Evolutionary conservation across 2,797 vertebrate species (phyloP), one percentile per base, ranked within the genome.

Genomic region (Eupleurogrammus muticus): DNA sequence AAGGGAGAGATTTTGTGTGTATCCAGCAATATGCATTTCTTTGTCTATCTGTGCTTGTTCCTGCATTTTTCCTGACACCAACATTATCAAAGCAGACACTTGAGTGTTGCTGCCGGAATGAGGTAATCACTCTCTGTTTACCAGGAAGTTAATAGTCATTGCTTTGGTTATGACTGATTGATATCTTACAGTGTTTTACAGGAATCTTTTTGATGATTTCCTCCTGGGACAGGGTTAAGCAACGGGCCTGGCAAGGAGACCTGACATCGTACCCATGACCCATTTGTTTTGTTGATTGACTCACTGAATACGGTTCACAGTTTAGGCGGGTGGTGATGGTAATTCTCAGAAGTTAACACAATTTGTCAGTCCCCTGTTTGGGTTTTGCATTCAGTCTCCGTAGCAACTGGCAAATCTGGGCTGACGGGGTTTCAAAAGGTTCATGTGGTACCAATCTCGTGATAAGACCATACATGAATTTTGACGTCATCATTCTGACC

Each of bases 361-460:
- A 66, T 88, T 80, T 88, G 81, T 89, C 82, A 82, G 73, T 46
- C 56, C 65, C 35, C 11, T 92, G 84, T 92, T 92, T 91, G 86
- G 85, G 73, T 90, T 84, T 57, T 80, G 75, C 58, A 14, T 76
- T 66, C 32, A 16, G 74, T 90, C 74, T 78, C 90, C 81, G 85
- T 80, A 72, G 89, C 47, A 75, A 90, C 76, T 9, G 42, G n/a
- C 34, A 65, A 71, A 76, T 66, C 58, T 75, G 40, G 54, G 38
- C 28, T 61, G 55, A 71, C 66, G 62, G 65, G 21, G 66, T 54
- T 86, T 73, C 35, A 70, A 59, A 79, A 70, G 28, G 40, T 54
- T 80, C 59, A 81, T 75, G 65, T 84, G 77, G 62, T 85, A 50
- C 55, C 70, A 79, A 85, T 87, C 54, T 76, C 73, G 47, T 63